phyloP scores from a whole-genome alignment of 2,113 vertebrate species.

The Dicentrarchus labrax region DNA sequence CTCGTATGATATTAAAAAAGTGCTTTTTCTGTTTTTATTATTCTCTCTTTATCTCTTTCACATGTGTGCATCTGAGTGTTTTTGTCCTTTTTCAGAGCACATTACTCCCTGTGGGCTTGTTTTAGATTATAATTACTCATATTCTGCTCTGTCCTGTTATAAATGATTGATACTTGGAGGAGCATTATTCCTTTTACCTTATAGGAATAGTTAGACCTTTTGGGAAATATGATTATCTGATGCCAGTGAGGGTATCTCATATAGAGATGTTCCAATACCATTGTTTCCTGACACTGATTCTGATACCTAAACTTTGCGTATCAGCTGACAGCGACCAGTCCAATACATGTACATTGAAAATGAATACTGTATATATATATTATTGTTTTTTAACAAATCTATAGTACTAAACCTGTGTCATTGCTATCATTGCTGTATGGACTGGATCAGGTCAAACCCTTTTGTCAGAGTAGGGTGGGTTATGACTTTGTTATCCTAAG shows the following conservation, averaged over 20 bases:
- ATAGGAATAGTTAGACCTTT: neutral
- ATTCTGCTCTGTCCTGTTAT: rapidly evolving
- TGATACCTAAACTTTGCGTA: too few species aligned
- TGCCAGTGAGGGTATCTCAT: neutral
- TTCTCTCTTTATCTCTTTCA: neutral
- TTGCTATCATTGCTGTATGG: too few species aligned
- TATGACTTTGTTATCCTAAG: too few species aligned
- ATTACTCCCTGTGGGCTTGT: constrained; percentile 3
- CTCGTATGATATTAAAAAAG: constrained; percentile 5
- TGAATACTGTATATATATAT: too few species aligned
- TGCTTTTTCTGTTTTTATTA: neutral
- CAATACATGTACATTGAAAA: too few species aligned
- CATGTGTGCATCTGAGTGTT: neutral
- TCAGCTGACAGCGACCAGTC: too few species aligned
- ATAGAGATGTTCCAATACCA: too few species aligned
- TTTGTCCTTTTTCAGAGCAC: constrained; percentile 2
- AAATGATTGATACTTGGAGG: neutral
- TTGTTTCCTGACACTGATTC: too few species aligned
- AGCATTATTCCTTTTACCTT: neutral
- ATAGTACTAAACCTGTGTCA: too few species aligned
- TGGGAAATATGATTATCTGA: neutral
- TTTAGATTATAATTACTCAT: constrained; percentile 37
- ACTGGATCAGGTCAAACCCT: too few species aligned
- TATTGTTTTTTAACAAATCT: too few species aligned
- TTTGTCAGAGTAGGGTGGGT: too few species aligned